phyloP scores from a whole-genome alignment of 2,888 invertebrate species.

The Rotaria socialis region DNA sequence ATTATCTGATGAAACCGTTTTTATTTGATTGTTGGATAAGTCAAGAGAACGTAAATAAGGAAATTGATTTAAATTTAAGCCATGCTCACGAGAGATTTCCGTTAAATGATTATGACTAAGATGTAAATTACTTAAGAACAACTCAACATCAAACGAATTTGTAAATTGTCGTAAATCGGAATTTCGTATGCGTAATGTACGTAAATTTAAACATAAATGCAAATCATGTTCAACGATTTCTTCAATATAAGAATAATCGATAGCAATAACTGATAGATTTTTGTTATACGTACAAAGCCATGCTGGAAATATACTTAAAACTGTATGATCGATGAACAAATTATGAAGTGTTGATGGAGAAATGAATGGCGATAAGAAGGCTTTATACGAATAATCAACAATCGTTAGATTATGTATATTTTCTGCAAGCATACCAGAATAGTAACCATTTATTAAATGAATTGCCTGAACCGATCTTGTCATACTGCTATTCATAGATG shows the following conservation, averaged over 20 bases:
- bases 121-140: background rate
- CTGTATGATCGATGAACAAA: background rate
- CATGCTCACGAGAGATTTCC: background rate
- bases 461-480: background rate
- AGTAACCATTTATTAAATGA: background rate
- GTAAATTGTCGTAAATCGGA: background rate
- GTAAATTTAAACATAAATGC: background rate
- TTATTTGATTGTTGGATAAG: constrained; percentile 7
- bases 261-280: constrained; percentile 1
- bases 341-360: background rate
- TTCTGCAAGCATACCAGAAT: background rate
- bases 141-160: background rate
- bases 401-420: background rate
- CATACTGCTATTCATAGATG: background rate
- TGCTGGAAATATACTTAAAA: background rate
- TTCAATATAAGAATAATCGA: background rate
- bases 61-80: background rate
- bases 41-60: background rate
- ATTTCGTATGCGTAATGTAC: background rate
- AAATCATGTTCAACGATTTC: background rate
- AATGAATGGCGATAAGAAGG: background rate
- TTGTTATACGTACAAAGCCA: background rate
- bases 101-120: background rate
- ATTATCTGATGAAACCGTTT: background rate
- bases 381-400: background rate